Evolutionary conservation across 2,113 vertebrate genomes (phyloP).

Genomic region (Columbina picui): DNA sequence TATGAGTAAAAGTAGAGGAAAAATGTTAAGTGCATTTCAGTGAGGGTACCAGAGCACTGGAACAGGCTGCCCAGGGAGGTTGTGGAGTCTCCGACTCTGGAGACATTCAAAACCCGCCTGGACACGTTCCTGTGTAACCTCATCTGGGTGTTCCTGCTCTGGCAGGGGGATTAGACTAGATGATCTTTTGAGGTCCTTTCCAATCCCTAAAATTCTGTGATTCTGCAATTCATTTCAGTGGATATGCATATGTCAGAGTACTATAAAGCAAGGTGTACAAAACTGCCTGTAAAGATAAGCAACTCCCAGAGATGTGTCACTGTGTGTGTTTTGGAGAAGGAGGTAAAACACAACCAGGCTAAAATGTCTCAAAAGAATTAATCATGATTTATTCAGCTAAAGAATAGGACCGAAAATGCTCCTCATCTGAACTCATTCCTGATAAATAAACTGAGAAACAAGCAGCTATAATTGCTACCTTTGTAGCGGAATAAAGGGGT

Average conservation of each 20-base stretch:
- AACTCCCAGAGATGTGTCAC: not conserved
- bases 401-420: not conserved
- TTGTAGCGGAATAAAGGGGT: not conserved
- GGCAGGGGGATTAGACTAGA: too few relatives aligned
- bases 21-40: not conserved
- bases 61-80: too few relatives aligned
- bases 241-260: not conserved
- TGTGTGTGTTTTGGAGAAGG: not conserved
- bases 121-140: too few relatives aligned
- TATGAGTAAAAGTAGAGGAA: not conserved
- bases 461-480: not conserved
- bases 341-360: not conserved
- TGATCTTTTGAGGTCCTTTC: too few relatives aligned
- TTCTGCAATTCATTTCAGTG: not conserved
- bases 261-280: not conserved
- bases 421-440: not conserved
- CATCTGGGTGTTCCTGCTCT: too few relatives aligned
- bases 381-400: not conserved
- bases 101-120: too few relatives aligned
- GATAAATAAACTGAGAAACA: not conserved
- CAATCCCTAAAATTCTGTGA: too few relatives aligned
- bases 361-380: not conserved
- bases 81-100: too few relatives aligned
- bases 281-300: not conserved
- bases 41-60: too few relatives aligned